Conservation (phyloP, 1,140 invertebrate species). For the Paracyclopina nana region DNA sequence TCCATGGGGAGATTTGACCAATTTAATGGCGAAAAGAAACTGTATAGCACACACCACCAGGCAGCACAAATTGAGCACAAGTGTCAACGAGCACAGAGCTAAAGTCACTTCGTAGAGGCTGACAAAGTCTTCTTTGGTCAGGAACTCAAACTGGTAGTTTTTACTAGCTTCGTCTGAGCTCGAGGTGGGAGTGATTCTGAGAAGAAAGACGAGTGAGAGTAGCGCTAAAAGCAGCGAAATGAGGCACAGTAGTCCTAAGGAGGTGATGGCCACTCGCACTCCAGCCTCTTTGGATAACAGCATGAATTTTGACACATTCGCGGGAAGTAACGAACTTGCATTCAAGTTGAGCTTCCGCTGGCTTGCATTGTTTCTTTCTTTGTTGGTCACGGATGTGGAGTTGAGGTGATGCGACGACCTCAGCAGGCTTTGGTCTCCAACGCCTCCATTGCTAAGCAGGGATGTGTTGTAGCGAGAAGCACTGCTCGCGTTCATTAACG, state of each 20-base stretch:
- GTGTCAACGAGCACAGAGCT: constrained; percentile 60
- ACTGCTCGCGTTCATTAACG: not conserved
- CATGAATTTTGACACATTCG: constrained; percentile 21
- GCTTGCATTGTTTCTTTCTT: not conserved
- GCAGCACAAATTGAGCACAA: constrained; percentile 70
- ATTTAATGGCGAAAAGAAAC: constrained; percentile 75
- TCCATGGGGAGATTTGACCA: constrained; percentile 50
- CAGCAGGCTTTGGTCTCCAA: not conserved
- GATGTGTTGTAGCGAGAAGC: not conserved
- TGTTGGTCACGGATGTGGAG: not conserved
- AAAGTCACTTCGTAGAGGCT: constrained; percentile 74
- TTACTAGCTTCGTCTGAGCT: constrained; percentile 30
- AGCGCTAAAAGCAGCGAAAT: constrained; percentile 59
- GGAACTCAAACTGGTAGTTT: constrained; percentile 31
- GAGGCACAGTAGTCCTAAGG: constrained; percentile 58
- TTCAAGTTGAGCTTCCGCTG: not conserved
- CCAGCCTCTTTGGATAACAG: constrained; percentile 34
- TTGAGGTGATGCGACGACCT: not conserved
- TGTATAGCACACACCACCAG: constrained; percentile 79
- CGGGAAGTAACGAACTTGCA: not conserved
- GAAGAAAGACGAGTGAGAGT: constrained; percentile 56
- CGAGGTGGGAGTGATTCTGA: constrained; percentile 57
- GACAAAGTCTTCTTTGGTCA: constrained; percentile 51
- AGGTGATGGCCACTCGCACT: constrained; percentile 57
- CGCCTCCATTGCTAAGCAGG: not conserved